These are phyloP conservation scores for Tragelaphus scriptus DNA, from an alignment of 2,113 vertebrate species.

Conservation along the genomic window DNA sequence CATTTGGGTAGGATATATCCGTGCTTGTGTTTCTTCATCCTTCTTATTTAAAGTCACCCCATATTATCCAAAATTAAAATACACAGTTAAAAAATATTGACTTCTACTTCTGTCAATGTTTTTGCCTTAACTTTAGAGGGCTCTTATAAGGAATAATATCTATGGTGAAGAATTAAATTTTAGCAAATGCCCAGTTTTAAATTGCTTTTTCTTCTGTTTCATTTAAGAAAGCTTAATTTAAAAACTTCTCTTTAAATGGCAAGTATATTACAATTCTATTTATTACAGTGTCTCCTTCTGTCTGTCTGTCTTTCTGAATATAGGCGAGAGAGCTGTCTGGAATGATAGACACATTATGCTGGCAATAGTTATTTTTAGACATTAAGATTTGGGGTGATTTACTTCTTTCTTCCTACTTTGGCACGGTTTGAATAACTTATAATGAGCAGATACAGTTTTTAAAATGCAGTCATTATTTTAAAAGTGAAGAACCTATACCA, in stretches of 20 bases:
- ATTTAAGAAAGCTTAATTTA: background rate
- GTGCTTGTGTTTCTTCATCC: background rate
- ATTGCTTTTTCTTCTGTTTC: background rate
- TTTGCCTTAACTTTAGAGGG: background rate
- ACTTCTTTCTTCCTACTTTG: background rate
- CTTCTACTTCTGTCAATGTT: background rate
- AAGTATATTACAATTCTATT: background rate
- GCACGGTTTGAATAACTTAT: slow-evolving; percentile 8
- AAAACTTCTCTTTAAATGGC: background rate
- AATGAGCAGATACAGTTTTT: slow-evolving; percentile 4
- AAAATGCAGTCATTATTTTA: slow-evolving; percentile 42
- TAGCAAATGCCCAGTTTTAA: background rate
- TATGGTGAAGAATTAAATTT: background rate
- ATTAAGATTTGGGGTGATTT: background rate
- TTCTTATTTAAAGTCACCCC: background rate
- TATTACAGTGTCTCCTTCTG: background rate
- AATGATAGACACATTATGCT: background rate
- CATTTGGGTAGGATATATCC: accelerated
- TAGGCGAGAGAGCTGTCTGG: background rate
- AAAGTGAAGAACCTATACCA: background rate
- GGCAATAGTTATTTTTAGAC: slow-evolving; percentile 25
- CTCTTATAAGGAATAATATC: background rate
- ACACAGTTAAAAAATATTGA: background rate
- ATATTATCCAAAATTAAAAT: background rate
- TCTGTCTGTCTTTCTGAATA: background rate